A percentile compares a stretch with the other conserved stretches of the same genome.
Conservation (phyloP, 2,113 vertebrate species). For the Pycnonotus jocosus region DNA sequence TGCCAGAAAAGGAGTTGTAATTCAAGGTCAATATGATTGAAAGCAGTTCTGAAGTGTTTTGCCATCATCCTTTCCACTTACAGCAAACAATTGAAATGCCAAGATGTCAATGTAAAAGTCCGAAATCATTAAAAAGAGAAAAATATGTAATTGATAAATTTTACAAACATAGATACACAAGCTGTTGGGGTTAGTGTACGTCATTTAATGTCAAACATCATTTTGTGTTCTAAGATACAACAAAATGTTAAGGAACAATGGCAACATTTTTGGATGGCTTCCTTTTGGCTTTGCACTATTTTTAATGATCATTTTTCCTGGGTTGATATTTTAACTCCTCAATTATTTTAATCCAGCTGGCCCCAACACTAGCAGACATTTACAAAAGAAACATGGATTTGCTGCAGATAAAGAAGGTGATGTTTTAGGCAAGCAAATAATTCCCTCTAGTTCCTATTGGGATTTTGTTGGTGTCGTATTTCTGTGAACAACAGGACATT, state of each 20-base stretch:
- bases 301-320: not conserved
- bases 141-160: not conserved
- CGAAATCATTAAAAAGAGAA: not conserved
- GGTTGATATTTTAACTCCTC: not conserved
- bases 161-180: not conserved
- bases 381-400: not conserved
- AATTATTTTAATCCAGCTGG: slow-evolving; percentile 6
- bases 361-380: not conserved
- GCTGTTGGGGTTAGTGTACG: not conserved
- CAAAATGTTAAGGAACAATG: not conserved
- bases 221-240: not conserved
- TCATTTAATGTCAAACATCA: not conserved
- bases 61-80: not conserved
- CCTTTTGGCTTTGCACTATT: not conserved
- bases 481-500: slow-evolving; percentile 9
- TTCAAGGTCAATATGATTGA: not conserved
- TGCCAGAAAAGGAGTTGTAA: not conserved
- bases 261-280: not conserved
- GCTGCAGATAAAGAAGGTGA: not conserved
- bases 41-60: not conserved
- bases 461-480: slow-evolving; percentile 23
- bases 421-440: slow-evolving; percentile 20
- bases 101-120: not conserved
- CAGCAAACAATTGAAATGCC: not conserved
- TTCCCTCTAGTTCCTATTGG: not conserved